phyloP scores from a whole-genome alignment of 2,888 invertebrate genomes.

The Dolichomitus sp. region DNA sequence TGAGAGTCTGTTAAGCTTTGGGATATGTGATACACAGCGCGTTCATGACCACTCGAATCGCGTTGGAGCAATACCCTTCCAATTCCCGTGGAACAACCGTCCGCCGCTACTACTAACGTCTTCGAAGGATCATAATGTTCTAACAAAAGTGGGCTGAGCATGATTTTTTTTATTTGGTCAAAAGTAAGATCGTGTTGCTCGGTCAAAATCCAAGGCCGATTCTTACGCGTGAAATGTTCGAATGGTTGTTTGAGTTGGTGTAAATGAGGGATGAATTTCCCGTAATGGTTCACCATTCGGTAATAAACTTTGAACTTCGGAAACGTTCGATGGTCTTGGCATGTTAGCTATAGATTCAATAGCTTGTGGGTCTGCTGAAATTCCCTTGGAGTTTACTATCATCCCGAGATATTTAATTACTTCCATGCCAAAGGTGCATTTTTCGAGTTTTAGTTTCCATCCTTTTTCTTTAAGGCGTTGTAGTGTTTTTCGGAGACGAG shows the following conservation, averaged over 20 bases:
- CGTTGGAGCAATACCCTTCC: neutral
- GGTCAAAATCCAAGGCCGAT: slow-evolving; percentile 26
- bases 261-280: slow-evolving; percentile 50
- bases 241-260: slow-evolving; percentile 50
- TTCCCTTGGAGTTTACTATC: slow-evolving; percentile 34
- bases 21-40: no score
- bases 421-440: slow-evolving; percentile 15
- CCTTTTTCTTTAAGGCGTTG: neutral
- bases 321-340: slow-evolving; percentile 15
- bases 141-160: slow-evolving; percentile 43
- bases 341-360: slow-evolving; percentile 20
- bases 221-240: slow-evolving; percentile 49
- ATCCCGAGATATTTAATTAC: slow-evolving; percentile 38
- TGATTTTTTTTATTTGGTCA: slow-evolving; percentile 27
- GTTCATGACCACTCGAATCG: neutral
- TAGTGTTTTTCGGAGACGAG: neutral
- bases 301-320: slow-evolving; percentile 28
- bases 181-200: slow-evolving; percentile 27
- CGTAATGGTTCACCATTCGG: slow-evolving; percentile 49
- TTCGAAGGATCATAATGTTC: slow-evolving; percentile 43
- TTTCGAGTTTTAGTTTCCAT: slow-evolving; percentile 18
- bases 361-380: slow-evolving; percentile 19
- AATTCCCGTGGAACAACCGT: slow-evolving; percentile 43
- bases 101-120: slow-evolving; percentile 42
- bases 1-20: no score